A percentile compares a stretch with the other conserved stretches of the same genome.
phyloP scores from a whole-genome alignment of 2,888 invertebrate species.

The Choreutis nemorana region DNA sequence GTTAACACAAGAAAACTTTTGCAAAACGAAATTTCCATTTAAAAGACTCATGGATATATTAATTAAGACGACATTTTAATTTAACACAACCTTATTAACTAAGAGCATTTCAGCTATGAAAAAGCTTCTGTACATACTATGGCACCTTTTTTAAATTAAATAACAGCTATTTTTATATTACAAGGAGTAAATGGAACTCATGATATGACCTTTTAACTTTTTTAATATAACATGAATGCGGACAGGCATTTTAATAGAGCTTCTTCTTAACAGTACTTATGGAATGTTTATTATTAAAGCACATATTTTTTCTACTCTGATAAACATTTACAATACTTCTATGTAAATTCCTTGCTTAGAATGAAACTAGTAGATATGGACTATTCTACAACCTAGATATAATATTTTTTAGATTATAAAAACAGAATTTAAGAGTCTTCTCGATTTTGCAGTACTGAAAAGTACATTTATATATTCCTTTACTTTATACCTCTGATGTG shows the following conservation, averaged over 20 bases:
- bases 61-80: no score
- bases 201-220: not conserved
- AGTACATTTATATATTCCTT: slow-evolving; percentile 23
- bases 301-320: slow-evolving; percentile 19
- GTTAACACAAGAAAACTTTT: no score
- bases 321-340: slow-evolving; percentile 17
- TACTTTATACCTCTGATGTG: slow-evolving; percentile 38
- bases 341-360: slow-evolving; percentile 15
- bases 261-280: slow-evolving; percentile 13
- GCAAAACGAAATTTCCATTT: no score
- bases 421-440: slow-evolving; percentile 37
- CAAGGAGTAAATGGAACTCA: slow-evolving; percentile 8
- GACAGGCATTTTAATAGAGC: slow-evolving; percentile 14
- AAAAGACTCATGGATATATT: no score
- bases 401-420: slow-evolving; percentile 32
- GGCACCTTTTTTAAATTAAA: slow-evolving; percentile 22
- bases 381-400: slow-evolving; percentile 32
- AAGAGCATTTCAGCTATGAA: no score
- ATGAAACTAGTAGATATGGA: slow-evolving; percentile 16
- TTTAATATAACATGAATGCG: no score
- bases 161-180: slow-evolving; percentile 14
- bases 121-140: slow-evolving; percentile 26
- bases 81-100: no score
- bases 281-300: slow-evolving; percentile 41
- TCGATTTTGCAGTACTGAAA: slow-evolving; percentile 26